Evolutionary conservation across 2,888 invertebrate genomes (phyloP).

Genomic region (Ennomos erosarius): DNA sequence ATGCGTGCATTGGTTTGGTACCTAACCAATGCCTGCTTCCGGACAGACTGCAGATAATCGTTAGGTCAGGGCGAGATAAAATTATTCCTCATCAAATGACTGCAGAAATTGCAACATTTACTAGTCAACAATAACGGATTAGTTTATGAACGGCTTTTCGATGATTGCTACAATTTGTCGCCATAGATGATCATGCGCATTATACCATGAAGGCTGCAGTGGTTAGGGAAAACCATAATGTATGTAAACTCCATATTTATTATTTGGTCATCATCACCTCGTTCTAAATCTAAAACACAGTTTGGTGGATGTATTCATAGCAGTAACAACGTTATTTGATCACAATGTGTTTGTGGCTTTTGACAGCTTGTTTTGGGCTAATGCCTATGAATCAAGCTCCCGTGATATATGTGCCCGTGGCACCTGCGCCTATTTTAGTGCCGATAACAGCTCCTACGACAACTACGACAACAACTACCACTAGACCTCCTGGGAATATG

Average conservation of each 20-base stretch:
- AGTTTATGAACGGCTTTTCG: slow-evolving; percentile 67
- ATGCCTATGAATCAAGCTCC: slow-evolving; percentile 64
- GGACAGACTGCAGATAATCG: slow-evolving; percentile 35
- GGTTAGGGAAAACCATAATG: slow-evolving; percentile 77
- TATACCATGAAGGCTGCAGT: slow-evolving; percentile 80
- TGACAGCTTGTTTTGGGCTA: slow-evolving; percentile 79
- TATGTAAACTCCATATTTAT: slow-evolving; percentile 75
- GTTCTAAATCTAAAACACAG: slow-evolving; percentile 36
- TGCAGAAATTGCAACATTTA: slow-evolving; percentile 59
- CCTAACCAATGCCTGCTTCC: slow-evolving; percentile 19
- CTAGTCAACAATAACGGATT: slow-evolving; percentile 59
- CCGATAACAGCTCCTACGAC: slow-evolving; percentile 64
- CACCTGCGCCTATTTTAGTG: slow-evolving; percentile 70
- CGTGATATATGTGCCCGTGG: slow-evolving; percentile 64
- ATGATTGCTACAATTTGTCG: slow-evolving; percentile 81
- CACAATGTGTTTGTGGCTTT: slow-evolving; percentile 80
- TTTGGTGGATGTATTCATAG: slow-evolving; percentile 17
- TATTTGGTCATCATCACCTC: slow-evolving; percentile 57
- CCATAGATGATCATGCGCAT: slow-evolving; percentile 69
- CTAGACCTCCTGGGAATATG: slow-evolving; percentile 16
- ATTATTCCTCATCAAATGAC: slow-evolving; percentile 49
- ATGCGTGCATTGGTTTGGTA: no score
- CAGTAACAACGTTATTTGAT: slow-evolving; percentile 31
- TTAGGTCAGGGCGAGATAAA: slow-evolving; percentile 45
- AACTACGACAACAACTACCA: slow-evolving; percentile 44